Evolutionary conservation across 2,113 vertebrate genomes (phyloP), one percentile per base, ranked within the genome.

Genomic region (Parus major): DNA sequence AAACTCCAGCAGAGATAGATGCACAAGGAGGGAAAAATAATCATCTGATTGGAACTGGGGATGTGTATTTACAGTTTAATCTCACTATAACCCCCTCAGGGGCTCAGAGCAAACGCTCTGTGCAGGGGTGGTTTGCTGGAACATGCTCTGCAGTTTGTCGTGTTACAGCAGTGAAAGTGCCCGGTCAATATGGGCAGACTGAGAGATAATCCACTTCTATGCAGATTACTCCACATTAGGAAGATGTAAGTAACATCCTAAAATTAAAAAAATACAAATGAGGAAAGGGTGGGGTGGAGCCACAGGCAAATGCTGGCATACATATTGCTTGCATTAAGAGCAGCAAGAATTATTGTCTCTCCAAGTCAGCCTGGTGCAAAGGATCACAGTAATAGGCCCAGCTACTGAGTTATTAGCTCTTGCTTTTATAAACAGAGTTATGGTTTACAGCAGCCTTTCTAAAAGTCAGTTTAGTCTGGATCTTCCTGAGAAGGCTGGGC

Each of bases 391-490:
- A 49, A 85, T 3, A 65, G 61, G 41, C 44, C 61, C 71, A 72
- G 83, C 53, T 79, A 36, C 41, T 46, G 78, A 82, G 33, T 68
- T 87, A 46, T 55, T 64, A 83, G 71, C 36, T 88, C 50, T 73
- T 86, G 44, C 76, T 92, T 8, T 83, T 85, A n/a, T 64, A 94
- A 92, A 68, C 70, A 93, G 59, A 91, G 27, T 15, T 57, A n/a
- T 35, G 42, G 53, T 61, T 86, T 88, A 29, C 47, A 90, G 82
- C 46, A 53, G 85, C 79, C 47, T 95, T 65, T 80, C 79, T 65
- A 41, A 72, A 91, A 65, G 82, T 86, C 75, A 72, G 55, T 94
- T 95, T 77, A 69, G 88, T 76, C 79, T 94, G 70, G 53, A 57
- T 95, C 63, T 82, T 82, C 53, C 53, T 20, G 70, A 85, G 70